Base-by-base conservation (phyloP, 92 coral and sea anemone species). In the Diadumene lineata region DNA sequence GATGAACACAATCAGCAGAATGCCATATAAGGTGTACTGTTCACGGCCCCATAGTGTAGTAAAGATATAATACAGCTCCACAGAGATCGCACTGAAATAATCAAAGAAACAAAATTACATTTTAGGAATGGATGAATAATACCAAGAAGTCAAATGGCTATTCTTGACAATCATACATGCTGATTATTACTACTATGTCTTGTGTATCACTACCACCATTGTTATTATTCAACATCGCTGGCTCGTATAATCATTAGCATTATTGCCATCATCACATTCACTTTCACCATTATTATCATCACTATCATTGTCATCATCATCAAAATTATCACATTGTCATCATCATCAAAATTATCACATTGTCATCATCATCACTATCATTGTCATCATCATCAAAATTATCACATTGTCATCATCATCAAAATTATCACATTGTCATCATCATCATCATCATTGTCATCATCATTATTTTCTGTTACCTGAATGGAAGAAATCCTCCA, bases 11-110 rank as follows among this genome's bases (percentile, higher is more conserved):
- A 94, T 50, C 69, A 94, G 67, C 33, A 94, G 84, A 61, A 94
- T 94, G 15, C 98, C 98, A 62, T 94, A 94, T 65, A 94, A 70
- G 18, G 98, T 94, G 85, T 94, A 94, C 78, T 94, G 98, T 61
- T 94, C 98, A 38, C 97, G 97, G 28, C 98, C 98, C 98, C 98
- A 94, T 80, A 94, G 73, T 1, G 98, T 94, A 33, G 98, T 82
- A 53, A 94, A 94, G 72, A 94, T 94, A 79, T 94, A 94, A 86
- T 94, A 94, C 83, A 94, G 61, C 77, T 94, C 98, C 82, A 94
- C 98, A 38, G 98, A 91, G 28, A 89, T 94, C 0, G 98, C 98
- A 75, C 98, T 94, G 88, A 71, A 66, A 50, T 33, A 28, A 26
- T 24, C 16, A 16, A 46, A 0, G 70, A 64, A 16, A 38, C 13